Evolutionary conservation across 2,797 vertebrate genomes (phyloP).

Genomic region (Gallirallus australis): DNA sequence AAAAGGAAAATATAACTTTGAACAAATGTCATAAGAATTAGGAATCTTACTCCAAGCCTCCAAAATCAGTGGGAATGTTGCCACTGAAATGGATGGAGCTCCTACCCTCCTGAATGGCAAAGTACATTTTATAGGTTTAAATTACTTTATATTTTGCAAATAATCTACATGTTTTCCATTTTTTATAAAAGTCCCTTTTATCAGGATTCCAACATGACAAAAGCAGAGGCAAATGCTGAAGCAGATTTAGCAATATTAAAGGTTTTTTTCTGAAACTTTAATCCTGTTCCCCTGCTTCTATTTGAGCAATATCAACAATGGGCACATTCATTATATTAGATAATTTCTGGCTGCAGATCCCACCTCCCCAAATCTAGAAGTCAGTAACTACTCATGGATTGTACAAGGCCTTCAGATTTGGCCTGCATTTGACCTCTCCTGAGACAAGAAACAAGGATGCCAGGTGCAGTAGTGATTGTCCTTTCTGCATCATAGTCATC

Average conservation of each 20-base stretch:
- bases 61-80: neutral
- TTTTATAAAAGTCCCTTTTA: neutral
- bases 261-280: neutral
- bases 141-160: neutral
- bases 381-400: neutral
- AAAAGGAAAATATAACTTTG: neutral
- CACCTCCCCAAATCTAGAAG: neutral
- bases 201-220: neutral
- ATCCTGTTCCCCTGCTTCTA: neutral
- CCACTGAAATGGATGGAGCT: neutral
- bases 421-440: neutral
- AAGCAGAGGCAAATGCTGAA: neutral
- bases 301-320: neutral
- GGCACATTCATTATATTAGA: neutral
- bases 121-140: neutral
- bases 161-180: neutral
- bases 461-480: neutral
- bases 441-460: neutral
- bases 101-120: neutral
- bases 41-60: neutral
- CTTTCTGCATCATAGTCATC: neutral
- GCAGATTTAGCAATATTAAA: neutral
- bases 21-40: neutral
- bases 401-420: neutral
- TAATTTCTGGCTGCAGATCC: neutral